These are phyloP conservation scores for Hemichromis elongatus DNA, from an alignment of 2,113 vertebrate genomes.

Conservation along the genomic window DNA sequence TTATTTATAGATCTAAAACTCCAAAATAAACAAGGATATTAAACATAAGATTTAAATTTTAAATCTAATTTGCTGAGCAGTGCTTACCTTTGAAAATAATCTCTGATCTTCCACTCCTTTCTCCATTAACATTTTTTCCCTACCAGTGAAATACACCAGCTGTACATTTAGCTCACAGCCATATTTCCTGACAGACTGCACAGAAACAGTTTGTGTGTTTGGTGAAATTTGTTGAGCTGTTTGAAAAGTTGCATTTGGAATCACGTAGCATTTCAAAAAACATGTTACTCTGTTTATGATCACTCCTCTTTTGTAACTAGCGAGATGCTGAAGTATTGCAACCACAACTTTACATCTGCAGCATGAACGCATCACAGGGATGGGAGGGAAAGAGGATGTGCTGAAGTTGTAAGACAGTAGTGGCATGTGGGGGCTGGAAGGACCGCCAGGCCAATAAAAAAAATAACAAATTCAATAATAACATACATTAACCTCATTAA, in stretches of 20 bases:
- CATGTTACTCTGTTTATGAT: neutral
- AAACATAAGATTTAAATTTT: neutral
- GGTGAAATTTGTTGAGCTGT: neutral
- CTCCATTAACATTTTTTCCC: no score
- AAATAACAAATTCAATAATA: neutral
- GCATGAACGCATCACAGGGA: neutral
- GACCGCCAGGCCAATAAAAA: neutral
- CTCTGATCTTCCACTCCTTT: neutral
- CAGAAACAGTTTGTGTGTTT: neutral
- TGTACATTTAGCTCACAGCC: neutral
- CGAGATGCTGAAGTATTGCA: neutral
- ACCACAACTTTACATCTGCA: neutral
- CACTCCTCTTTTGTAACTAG: neutral
- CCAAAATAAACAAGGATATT: neutral
- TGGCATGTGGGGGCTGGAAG: neutral
- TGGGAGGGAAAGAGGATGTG: neutral
- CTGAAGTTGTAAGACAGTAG: neutral
- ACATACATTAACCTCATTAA: neutral
- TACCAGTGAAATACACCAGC: neutral
- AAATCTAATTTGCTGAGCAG: neutral
- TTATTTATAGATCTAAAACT: neutral
- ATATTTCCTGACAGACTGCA: neutral
- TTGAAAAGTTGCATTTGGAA: neutral
- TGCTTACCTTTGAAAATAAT: neutral
- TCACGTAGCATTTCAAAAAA: accelerated